Conservation (phyloP, 2,113 vertebrate genomes). For the Malurus cyaneus region DNA sequence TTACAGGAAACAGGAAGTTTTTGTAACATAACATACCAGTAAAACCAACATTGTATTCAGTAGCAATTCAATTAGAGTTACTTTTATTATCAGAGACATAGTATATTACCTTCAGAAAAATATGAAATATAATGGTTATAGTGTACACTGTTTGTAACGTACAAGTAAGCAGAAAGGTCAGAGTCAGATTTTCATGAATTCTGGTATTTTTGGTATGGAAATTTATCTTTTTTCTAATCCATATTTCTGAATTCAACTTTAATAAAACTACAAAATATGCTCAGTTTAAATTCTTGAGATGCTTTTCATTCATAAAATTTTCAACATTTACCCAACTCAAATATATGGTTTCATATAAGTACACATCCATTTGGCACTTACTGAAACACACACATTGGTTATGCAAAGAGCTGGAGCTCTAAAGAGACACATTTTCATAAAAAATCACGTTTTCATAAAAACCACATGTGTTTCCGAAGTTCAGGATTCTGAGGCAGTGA, state of each 20-base stretch:
- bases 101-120: neutral
- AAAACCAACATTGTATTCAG: neutral
- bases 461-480: neutral
- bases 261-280: neutral
- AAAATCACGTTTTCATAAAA: neutral
- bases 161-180: neutral
- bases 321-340: neutral
- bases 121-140: neutral
- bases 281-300: neutral
- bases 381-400: neutral
- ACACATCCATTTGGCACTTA: neutral
- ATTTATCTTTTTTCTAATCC: neutral
- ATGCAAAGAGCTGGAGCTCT: neutral
- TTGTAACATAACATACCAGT: neutral
- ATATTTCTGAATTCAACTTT: neutral
- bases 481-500: neutral
- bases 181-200: neutral
- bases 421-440: neutral
- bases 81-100: neutral
- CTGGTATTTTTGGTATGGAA: neutral
- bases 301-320: neutral
- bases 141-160: neutral
- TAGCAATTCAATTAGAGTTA: neutral
- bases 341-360: neutral
- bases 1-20: neutral